Conservation (phyloP, 2,888 invertebrate genomes). For the Erebia aethiops region DNA sequence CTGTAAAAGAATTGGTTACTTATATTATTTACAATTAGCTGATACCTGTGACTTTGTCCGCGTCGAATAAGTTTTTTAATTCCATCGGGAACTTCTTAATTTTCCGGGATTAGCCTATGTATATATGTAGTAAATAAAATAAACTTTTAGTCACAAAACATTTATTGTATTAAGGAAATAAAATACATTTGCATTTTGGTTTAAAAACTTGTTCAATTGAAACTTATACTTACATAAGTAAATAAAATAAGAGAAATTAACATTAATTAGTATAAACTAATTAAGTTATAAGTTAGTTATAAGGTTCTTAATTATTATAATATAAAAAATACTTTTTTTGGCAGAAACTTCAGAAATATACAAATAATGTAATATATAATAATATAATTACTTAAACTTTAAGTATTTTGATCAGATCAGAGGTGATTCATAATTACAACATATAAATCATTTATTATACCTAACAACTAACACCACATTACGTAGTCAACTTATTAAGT, state of each 20-base stretch:
- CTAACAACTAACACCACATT: neutral
- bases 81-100: too few species aligned
- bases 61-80: too few species aligned
- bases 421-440: slow-evolving; percentile 7
- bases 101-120: too few species aligned
- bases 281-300: too few species aligned
- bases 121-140: neutral
- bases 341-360: neutral
- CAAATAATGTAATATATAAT: neutral
- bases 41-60: too few species aligned
- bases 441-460: neutral
- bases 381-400: neutral
- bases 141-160: slow-evolving; percentile 1
- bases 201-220: neutral
- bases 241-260: too few species aligned
- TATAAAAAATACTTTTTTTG: too few species aligned
- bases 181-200: neutral
- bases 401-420: slow-evolving; percentile 8
- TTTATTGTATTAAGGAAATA: neutral
- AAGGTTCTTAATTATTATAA: too few species aligned
- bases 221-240: too few species aligned
- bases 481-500: slow-evolving; percentile 23
- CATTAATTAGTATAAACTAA: too few species aligned
- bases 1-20: too few species aligned
- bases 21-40: too few species aligned